Evolutionary conservation across 2,888 invertebrate species (phyloP), one percentile per base, ranked within the genome.

Genomic region (Cataglyphis albicans): DNA sequence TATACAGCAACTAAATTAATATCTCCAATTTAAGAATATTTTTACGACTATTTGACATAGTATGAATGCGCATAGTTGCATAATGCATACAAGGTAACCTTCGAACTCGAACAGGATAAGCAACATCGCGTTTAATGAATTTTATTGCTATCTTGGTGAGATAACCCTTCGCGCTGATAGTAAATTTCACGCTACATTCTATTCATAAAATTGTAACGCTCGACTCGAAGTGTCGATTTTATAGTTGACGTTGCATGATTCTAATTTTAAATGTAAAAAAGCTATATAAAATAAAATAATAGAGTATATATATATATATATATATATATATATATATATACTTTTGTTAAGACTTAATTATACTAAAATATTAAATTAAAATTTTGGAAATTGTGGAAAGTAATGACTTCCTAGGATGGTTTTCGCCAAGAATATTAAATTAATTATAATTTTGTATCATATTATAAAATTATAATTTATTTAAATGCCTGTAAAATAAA

Each of bases 111-210:
- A 65, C 70, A 67, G 84, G 83, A 82, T 82, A 70, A 86, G 85
- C 84, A 82, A 68, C 81, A 64, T 86, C 55, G 80, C 81, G 76
- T 72, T 74, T 81, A 63, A 76, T 84, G 86, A 87, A 89, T 75
- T 89, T 89, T 89, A 89, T 89, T 88, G 75, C 89, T 85, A 85
- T 89, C 88, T 86, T 75, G 41, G 38, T n/a, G 18, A 72, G 89
- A 89, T 89, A 89, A 89, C 88, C 88, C 80, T 3, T 73, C 64
- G 61, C 25, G 21, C 48, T 63, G 73, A 73, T 65, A 61, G 35
- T 64, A 72, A 81, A 83, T 82, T 85, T 68, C 75, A 84, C 59
- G 82, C 76, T 75, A n/a, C 57, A 25, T 68, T 63, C 64, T 82
- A 82, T 84, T 86, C 85, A 63, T 82, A 76, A 68, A 85, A 63